Base-by-base conservation (phyloP, 2,888 invertebrate species). In the Sinohyriopsis cumingii region DNA sequence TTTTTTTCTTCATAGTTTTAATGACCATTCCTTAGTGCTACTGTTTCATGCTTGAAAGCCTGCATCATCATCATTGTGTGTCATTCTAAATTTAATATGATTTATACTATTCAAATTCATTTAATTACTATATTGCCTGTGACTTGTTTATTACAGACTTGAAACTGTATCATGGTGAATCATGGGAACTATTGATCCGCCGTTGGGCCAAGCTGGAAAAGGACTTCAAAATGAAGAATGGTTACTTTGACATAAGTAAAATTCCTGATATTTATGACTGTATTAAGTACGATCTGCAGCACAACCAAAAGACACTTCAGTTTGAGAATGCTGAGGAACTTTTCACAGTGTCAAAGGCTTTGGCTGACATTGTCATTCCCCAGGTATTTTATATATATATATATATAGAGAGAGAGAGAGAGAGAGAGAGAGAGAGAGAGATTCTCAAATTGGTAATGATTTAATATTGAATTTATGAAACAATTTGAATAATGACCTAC, bases 241-340 rank as follows among this genome's bases (percentile, higher is more conserved):
- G 88, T 24, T 85, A 86, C 57, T 99, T 95, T 90, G 99, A 99
- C 90, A 99, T 99, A 85, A 98, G 98, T 9, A 99, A 99, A 91
- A 96, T 99, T 72, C 99, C 99, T 0, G 99, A 99, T 89, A 99
- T 99, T 80, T 99, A 99, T 88, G 99, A 99, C 91, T 99, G 99
- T 89, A 99, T 99, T 84, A 99, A 99, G 89, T 99, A 91, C 79
- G 99, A 99, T 91, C 91, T 99, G 79, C 98, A 99, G 87, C 99
- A 99, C 90, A 99, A 99, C 90, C 96, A 97, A 87, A 96, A 97
- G 86, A 96, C 96, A 1, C 90, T 98, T 80, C 96, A 98, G 90
- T 97, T 86, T 69, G 89, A 88, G 28, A 73, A 90, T 77, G 89
- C 88, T 3, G 84, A 89, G 63, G 89, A 89, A 71, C 82, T 91